These are phyloP conservation scores for Hirundo rustica DNA, from an alignment of 2,797 vertebrate species.

Conservation along the genomic window DNA sequence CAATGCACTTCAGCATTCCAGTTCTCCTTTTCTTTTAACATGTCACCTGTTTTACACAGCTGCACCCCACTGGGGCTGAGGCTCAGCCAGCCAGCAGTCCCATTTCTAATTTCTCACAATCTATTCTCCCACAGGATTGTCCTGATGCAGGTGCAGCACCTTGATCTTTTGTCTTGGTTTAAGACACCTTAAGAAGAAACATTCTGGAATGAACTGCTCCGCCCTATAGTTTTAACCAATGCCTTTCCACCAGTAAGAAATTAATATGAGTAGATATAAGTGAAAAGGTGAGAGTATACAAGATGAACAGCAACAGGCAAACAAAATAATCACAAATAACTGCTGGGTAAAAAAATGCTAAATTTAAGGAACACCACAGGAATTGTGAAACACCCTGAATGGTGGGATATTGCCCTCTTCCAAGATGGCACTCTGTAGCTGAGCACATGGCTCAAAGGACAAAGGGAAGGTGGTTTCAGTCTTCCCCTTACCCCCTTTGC, in stretches of 20 bases:
- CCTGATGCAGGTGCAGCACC: not conserved
- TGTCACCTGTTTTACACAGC: not conserved
- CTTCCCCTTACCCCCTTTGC: not conserved
- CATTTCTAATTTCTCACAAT: not conserved
- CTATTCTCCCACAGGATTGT: not conserved
- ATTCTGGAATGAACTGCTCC: not conserved
- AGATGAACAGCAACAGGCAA: not conserved
- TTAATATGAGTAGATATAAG: not conserved
- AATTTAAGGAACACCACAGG: not conserved
- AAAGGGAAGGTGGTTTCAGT: not conserved
- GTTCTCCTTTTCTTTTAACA: not conserved
- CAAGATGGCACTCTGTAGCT: not conserved
- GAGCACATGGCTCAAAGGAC: accelerated
- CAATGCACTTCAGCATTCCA: not conserved
- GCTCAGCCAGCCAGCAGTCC: too few species aligned
- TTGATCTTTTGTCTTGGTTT: not conserved
- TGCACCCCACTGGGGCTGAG: not conserved
- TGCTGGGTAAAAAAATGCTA: not conserved
- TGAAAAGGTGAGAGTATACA: not conserved
- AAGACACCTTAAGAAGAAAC: not conserved
- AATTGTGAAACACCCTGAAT: not conserved
- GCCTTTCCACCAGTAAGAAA: not conserved
- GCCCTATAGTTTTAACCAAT: not conserved
- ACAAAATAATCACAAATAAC: not conserved
- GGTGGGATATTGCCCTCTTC: not conserved